Evolutionary conservation across 2,888 invertebrate species (phyloP), one percentile per base, ranked within the genome.

Genomic region (Gnatocerus cornutus): DNA sequence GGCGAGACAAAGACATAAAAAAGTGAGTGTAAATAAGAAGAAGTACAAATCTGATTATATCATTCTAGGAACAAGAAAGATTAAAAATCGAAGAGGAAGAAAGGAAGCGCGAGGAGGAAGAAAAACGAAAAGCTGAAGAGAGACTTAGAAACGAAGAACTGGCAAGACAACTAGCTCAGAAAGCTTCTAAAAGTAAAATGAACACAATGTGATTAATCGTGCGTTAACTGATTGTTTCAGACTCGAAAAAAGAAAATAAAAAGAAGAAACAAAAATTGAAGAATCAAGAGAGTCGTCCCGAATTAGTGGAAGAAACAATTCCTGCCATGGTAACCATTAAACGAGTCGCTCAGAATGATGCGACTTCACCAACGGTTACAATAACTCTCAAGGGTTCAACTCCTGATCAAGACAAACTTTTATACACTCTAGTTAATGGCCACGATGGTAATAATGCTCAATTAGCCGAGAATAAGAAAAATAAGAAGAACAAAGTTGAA

Each of bases 1-100:
- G 78, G 92, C 92, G 39, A 86, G 94, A 0, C 94, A 95, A 84
- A 91, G 92, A 78, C 90, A 92, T 71, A 91, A 91, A 80, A 91
- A 91, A 89, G 93, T 93, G 82, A 75, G 74, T 72, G n/a, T 12
- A n/a, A n/a, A n/a, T 27, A 14, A 14, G 8, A 6, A 14, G 10
- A n/a, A 3, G 7, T 3, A 16, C 12, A 7, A 16, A 14, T 37
- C n/a, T 48, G n/a, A 14, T 16, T 13, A 62, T 37, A 37, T 9
- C 8, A 41, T 68, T 63, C 12, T 52, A 81, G 80, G 81, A 84
- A 69, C 82, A 84, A 71, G 82, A 84, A 58, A 73, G 76, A 21
- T 69, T 75, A 41, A 71, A 76, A 71, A 70, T 74, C 1, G 81
- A 82, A 68, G 74, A 79, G 69, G 78, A 78, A 73, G 76, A 76